Evolutionary conservation across 2,797 vertebrate species (phyloP), one percentile per base, ranked within the genome.

Genomic region (Pygocentrus nattereri): DNA sequence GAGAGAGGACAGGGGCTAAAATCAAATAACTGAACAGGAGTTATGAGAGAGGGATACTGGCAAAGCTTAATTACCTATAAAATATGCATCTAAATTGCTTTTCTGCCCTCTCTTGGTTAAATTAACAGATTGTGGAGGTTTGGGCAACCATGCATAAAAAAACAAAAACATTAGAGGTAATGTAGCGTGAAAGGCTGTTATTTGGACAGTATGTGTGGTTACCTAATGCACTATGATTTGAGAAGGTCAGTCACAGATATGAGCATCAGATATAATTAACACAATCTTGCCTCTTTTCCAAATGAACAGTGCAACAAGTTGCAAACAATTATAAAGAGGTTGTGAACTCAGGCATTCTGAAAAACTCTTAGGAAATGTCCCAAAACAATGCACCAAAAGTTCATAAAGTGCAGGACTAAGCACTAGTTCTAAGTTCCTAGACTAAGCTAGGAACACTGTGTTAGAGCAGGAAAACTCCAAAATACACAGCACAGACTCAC

Each of bases 101-200:
- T 78, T 85, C 62, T 82, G 71, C 84, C 78, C 69, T 71, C 62
- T 80, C 50, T 70, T 76, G 38, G 81, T 79, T 84, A 78, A 79
- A 86, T 85, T 72, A 80, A 72, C 61, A 82, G 74, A 82, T 80
- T 77, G 79, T 70, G 25, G 65, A 84, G 72, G 69, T 74, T 83
- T 69, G 78, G 25, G 59, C 78, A 76, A 61, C 74, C 74, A 82
- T 78, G 80, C 80, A 78, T 73, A 78, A 81, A 77, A 86, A 82
- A 87, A 75, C 76, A 80, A 84, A 82, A 88, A 87, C 85, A 85
- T 68, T 84, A 54, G 47, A 50, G 69, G 79, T 87, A 85, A 87
- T 85, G 84, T 86, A 52, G 59, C 85, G 85, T 85, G 81, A 81
- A 82, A 79, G n/a, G 38, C 13, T 1, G 59, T 76, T 56, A 85